A percentile compares a stretch with the other conserved stretches of the same genome.
Conservation (phyloP, 1,140 invertebrate genomes). For the Tenebrio molitor region DNA sequence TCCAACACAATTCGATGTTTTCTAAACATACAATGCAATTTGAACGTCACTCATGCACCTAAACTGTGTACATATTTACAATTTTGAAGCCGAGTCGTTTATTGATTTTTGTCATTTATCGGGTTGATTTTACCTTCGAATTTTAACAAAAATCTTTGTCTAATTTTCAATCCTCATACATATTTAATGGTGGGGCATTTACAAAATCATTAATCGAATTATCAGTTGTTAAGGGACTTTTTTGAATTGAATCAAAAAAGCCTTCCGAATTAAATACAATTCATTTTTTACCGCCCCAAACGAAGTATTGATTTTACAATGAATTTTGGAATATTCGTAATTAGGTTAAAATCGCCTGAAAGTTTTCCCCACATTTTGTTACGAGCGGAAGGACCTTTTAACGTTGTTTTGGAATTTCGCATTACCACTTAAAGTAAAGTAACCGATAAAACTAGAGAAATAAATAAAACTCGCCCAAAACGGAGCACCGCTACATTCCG, state of each 20-base stretch:
- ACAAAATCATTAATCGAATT: conserved; percentile 42
- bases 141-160: conserved; percentile 12
- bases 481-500: not conserved
- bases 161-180: conserved; percentile 26
- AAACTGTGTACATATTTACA: conserved; percentile 10
- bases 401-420: conserved; percentile 38
- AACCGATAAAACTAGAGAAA: conserved; percentile 33
- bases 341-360: conserved; percentile 33
- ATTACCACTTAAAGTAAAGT: conserved; percentile 28
- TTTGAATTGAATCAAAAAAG: conserved; percentile 32
- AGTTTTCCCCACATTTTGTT: conserved; percentile 32
- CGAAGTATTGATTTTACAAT: conserved; percentile 38
- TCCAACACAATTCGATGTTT: no score
- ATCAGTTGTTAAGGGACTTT: conserved; percentile 36
- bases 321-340: conserved; percentile 29
- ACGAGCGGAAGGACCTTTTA: conserved; percentile 20
- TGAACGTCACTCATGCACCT: conserved; percentile 3
- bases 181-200: conserved; percentile 30
- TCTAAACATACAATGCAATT: no score
- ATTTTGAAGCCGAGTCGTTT: not conserved
- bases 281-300: conserved; percentile 80
- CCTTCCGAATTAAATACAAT: conserved; percentile 60
- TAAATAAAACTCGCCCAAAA: conserved; percentile 28
- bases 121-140: not conserved
- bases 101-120: conserved; percentile 22